A percentile compares a stretch with the other conserved stretches of the same genome.
Conservation (phyloP, 92 coral and sea anemone species). For the Actinostola sp. region DNA sequence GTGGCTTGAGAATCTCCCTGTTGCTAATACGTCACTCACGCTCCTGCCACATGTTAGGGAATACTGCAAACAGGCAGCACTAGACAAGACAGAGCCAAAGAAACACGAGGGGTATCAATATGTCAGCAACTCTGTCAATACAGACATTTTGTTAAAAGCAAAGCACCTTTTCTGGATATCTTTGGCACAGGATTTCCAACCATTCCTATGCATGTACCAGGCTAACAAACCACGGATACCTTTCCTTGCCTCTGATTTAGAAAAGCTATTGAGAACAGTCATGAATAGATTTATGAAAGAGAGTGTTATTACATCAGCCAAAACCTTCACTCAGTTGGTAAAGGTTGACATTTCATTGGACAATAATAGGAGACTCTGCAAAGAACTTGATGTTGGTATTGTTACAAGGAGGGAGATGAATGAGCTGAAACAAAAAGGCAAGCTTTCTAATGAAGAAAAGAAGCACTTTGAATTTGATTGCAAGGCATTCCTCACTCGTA, state of each 20-base stretch:
- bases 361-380: constrained; percentile 39
- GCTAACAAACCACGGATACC: constrained; percentile 49
- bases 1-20: constrained; percentile 78
- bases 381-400: constrained; percentile 66
- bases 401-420: constrained; percentile 62
- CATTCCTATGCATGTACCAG: constrained; percentile 37
- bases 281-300: constrained; percentile 73
- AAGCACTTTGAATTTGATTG: constrained; percentile 44
- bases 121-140: constrained; percentile 51
- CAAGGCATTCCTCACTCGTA: constrained; percentile 60
- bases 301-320: constrained; percentile 46
- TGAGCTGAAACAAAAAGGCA: constrained; percentile 45
- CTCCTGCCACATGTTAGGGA: constrained; percentile 58
- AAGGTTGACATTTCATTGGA: constrained; percentile 66
- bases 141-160: constrained; percentile 74
- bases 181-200: constrained; percentile 74
- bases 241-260: constrained; percentile 74
- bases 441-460: constrained; percentile 60
- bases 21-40: constrained; percentile 66
- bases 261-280: constrained; percentile 60
- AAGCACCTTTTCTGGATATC: constrained; percentile 83
- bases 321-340: constrained; percentile 46
- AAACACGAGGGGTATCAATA: constrained; percentile 69
- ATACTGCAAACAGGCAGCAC: constrained; percentile 63
- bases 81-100: constrained; percentile 72